Percentiles rank a stretch among this genome's conserved stretches.
Evolutionary conservation across 2,113 vertebrate genomes (phyloP).

Genomic region (Phalacrocorax carbo): DNA sequence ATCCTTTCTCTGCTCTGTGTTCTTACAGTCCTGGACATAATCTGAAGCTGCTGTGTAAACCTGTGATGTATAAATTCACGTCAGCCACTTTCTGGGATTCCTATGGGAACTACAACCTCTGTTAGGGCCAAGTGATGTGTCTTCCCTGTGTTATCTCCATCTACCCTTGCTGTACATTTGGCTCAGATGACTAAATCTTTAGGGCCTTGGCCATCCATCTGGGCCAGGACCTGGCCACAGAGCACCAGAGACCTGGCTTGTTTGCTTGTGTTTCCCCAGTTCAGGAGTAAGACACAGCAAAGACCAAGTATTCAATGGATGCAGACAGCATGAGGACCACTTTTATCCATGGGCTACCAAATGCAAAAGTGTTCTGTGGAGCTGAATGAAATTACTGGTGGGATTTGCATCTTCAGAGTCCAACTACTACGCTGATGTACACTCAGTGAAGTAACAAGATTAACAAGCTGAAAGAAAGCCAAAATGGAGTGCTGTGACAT

Average conservation of each 20-base stretch:
- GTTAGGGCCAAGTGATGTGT: rapidly evolving
- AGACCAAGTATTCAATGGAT: not conserved
- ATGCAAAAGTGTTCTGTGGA: not conserved
- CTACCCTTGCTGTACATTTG: rapidly evolving
- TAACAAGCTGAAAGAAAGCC: not conserved
- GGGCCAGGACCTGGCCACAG: not conserved
- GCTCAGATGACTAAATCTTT: not conserved
- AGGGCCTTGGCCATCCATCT: not conserved
- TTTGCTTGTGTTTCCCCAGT: not conserved
- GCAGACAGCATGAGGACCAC: not conserved
- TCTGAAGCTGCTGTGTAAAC: not conserved
- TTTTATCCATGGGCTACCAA: not conserved
- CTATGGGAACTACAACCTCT: not conserved
- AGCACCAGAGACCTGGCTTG: not conserved
- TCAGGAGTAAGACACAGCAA: not conserved
- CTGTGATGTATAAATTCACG: not conserved
- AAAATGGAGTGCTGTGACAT: not conserved
- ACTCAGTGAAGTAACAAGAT: not conserved
- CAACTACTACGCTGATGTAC: not conserved
- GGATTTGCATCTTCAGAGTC: not conserved
- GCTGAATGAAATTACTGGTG: not conserved
- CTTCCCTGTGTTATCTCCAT: not conserved
- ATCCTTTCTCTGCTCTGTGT: not conserved
- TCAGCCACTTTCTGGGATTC: not conserved
- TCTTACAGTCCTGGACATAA: not conserved